Evolutionary conservation across 1,140 invertebrate genomes (phyloP), one percentile per base, ranked within the genome.

Genomic region (Watersipora subatra): DNA sequence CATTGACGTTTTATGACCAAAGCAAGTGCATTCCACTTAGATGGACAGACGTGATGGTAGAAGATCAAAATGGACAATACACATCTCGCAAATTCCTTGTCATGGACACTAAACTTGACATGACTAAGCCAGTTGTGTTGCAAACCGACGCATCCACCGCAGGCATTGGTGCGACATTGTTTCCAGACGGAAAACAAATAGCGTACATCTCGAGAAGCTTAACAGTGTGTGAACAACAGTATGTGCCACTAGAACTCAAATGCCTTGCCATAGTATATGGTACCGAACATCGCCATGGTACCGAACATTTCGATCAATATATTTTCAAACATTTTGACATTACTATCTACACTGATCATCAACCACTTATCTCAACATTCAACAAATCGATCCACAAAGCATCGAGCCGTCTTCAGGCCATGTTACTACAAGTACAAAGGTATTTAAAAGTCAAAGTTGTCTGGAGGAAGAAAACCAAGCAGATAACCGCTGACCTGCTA

Each of bases 261-360:
- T n/a, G 17, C 17, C 26, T 62, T 19, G 65, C 64, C 2, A 76
- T 85, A 7, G 66, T 84, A 1, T 84, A 75, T 71, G 79, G 75
- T 2, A 71, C 85, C n/a, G n/a, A n/a, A n/a, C n/a, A n/a, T n/a
- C n/a, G n/a, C n/a, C n/a, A n/a, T n/a, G n/a, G n/a, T n/a, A n/a
- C n/a, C 2, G 73, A 75, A 58, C 79, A 80, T 68, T 85, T 84
- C 71, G 71, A 82, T 27, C 69, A 81, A 29, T 84, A 80, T 68
- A 59, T 83, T 1, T 79, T 71, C 71, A 83, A 77, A 12, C 34
- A 46, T 57, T 71, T 68, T n/a, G 28, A 66, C 12, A 66, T 74
- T 28, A 69, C 61, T 15, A 57, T 77, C 7, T 19, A 67, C 7
- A 77, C 72, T 1, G 77, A 79, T 66, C 73, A 78, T 30, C 69